Percentiles rank a stretch among this genome's conserved stretches.
Conservation (phyloP, 2,888 invertebrate genomes). For the Suillia variegata region DNA sequence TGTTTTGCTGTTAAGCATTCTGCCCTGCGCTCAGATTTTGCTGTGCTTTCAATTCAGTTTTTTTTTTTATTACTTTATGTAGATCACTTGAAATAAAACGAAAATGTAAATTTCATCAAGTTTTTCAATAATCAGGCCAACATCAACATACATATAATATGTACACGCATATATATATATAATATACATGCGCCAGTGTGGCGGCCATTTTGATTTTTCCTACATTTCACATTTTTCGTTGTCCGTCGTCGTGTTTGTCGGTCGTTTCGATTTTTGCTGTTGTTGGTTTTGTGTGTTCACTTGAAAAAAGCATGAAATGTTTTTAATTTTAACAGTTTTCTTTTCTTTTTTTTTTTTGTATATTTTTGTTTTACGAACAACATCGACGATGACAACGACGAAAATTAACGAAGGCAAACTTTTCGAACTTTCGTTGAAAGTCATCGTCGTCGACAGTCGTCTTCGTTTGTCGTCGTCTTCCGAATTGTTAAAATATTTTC, state of each 20-base stretch:
- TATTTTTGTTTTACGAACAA: not conserved
- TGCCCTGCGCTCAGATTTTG: no score
- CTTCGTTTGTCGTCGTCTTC: not conserved
- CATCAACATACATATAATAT: not conserved
- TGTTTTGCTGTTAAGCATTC: no score
- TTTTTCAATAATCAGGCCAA: no score
- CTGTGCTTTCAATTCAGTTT: no score
- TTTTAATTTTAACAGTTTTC: not conserved
- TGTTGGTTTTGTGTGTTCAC: not conserved
- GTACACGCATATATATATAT: not conserved
- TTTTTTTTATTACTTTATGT: no score
- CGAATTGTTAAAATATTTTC: no score
- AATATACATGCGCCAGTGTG: slow-evolving; percentile 3
- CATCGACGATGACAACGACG: not conserved
- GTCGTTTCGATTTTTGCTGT: not conserved
- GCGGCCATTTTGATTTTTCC: slow-evolving; percentile 48
- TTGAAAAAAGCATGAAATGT: slow-evolving; percentile 5
- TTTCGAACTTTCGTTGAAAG: slow-evolving; percentile 3
- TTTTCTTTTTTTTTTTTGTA: no score
- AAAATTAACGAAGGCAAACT: not conserved
- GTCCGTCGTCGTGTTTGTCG: no score
- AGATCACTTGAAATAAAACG: no score
- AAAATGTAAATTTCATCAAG: no score
- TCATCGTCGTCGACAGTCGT: not conserved
- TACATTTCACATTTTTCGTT: slow-evolving; percentile 20